Percentiles rank a stretch among this genome's conserved stretches.
Conservation (phyloP, 1,140 invertebrate species). For the Anthonomus grandis region DNA sequence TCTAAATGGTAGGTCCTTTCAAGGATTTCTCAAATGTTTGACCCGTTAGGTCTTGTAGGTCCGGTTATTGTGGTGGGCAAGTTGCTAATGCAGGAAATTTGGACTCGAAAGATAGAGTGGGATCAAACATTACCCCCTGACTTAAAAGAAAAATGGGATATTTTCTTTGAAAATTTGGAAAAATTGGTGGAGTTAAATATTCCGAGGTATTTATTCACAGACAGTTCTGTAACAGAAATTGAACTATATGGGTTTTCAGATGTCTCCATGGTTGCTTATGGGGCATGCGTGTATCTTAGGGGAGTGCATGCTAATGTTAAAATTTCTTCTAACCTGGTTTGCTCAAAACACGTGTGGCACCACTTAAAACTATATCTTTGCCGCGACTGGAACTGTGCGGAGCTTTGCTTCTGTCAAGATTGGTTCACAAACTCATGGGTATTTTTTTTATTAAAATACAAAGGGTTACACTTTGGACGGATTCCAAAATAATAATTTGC, state of each 20-base stretch:
- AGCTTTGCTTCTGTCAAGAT: constrained; percentile 6
- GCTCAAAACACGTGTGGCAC: neutral
- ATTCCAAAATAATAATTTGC: too few species aligned
- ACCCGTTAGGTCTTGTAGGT: constrained; percentile 31
- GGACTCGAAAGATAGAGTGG: constrained; percentile 21
- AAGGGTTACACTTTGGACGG: neutral
- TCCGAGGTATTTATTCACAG: neutral
- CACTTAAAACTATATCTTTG: neutral
- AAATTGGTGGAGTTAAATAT: neutral
- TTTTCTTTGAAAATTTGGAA: constrained; percentile 22
- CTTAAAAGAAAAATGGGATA: constrained; percentile 28
- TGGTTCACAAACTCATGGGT: neutral
- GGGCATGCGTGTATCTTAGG: neutral
- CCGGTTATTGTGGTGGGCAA: constrained; percentile 30
- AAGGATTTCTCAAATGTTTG: constrained; percentile 32
- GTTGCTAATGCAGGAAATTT: constrained; percentile 30
- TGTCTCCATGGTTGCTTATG: too few species aligned
- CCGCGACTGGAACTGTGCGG: neutral
- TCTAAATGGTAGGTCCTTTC: constrained; percentile 14
- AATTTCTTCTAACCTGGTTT: neutral
- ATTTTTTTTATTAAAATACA: neutral
- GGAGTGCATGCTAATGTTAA: neutral
- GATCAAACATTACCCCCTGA: constrained; percentile 25
- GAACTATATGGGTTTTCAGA: constrained; percentile 1
- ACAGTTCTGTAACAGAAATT: neutral